These are phyloP conservation scores for Drosophila mimetica DNA, from an alignment of 2,888 invertebrate species.

Conservation along the genomic window DNA sequence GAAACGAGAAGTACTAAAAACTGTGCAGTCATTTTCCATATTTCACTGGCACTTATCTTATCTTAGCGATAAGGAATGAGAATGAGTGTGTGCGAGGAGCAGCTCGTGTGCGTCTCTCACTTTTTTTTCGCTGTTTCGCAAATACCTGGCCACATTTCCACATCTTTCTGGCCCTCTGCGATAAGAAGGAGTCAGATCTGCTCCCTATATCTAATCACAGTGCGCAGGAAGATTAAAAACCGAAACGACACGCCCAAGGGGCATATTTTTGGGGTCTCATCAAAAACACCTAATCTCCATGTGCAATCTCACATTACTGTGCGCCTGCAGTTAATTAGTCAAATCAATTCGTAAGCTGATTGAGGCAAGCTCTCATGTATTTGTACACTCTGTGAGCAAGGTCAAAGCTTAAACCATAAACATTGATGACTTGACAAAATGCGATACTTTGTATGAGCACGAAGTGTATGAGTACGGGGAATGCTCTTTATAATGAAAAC, in stretches of 20 bases:
- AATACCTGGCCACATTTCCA: constrained; percentile 32
- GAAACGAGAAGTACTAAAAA: constrained; percentile 22
- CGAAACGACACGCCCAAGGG: not conserved
- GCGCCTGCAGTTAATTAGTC: constrained; percentile 40
- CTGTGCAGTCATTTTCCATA: constrained; percentile 43
- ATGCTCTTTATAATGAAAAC: not conserved
- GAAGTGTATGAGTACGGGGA: constrained; percentile 1
- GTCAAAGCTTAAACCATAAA: constrained; percentile 72
- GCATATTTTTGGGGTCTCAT: not conserved
- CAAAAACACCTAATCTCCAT: constrained; percentile 15
- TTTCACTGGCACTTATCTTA: constrained; percentile 41
- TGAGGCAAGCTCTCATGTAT: constrained; percentile 7
- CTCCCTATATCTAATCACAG: constrained; percentile 10
- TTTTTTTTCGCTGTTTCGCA: constrained; percentile 16
- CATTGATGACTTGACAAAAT: constrained; percentile 76
- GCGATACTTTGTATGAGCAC: constrained; percentile 28
- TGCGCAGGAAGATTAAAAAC: not conserved
- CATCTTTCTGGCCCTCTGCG: constrained; percentile 5
- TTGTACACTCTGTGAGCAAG: constrained; percentile 47
- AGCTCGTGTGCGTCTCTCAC: constrained; percentile 20
- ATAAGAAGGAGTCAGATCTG: constrained; percentile 8
- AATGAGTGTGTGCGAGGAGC: not conserved
- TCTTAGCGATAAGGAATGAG: constrained; percentile 33
- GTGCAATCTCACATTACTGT: constrained; percentile 18
- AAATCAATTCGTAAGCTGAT: constrained; percentile 43